These are phyloP conservation scores for Alouatta palliata DNA, from an alignment of 2,113 vertebrate genomes.

Conservation along the genomic window DNA sequence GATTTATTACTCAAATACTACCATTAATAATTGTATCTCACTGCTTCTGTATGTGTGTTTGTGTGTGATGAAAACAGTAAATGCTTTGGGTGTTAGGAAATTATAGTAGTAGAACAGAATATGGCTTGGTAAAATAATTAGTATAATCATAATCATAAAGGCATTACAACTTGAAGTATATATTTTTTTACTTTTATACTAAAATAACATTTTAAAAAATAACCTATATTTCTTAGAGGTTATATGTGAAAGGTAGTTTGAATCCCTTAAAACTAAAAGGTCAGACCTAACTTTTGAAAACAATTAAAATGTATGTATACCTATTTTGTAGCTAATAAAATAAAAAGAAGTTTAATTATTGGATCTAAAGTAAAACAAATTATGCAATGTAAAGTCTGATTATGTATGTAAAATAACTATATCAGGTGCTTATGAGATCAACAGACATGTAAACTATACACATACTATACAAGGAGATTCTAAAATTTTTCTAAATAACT, in stretches of 20 bases:
- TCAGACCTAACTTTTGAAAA: neutral
- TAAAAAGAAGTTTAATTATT: neutral
- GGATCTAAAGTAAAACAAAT: conserved; percentile 4
- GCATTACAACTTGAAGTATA: neutral
- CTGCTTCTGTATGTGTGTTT: neutral
- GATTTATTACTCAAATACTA: conserved; percentile 58
- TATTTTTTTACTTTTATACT: neutral
- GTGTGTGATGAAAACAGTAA: conserved; percentile 13
- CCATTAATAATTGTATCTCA: conserved; percentile 12
- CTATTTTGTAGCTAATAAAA: neutral
- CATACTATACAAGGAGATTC: neutral
- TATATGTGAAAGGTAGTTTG: neutral
- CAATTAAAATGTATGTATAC: neutral
- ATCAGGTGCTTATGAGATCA: neutral
- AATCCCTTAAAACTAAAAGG: neutral
- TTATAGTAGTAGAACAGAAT: neutral
- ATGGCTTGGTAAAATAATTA: neutral
- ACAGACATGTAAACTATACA: neutral
- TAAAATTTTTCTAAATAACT: neutral
- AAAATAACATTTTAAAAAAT: neutral
- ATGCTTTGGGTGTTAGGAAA: neutral
- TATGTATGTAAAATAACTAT: neutral
- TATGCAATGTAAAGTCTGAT: neutral
- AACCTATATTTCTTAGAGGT: neutral
- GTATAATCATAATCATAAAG: neutral